These are phyloP conservation scores for Caenorhabditis sp. DNA, from an alignment of 2,888 invertebrate genomes.

Conservation along the genomic window DNA sequence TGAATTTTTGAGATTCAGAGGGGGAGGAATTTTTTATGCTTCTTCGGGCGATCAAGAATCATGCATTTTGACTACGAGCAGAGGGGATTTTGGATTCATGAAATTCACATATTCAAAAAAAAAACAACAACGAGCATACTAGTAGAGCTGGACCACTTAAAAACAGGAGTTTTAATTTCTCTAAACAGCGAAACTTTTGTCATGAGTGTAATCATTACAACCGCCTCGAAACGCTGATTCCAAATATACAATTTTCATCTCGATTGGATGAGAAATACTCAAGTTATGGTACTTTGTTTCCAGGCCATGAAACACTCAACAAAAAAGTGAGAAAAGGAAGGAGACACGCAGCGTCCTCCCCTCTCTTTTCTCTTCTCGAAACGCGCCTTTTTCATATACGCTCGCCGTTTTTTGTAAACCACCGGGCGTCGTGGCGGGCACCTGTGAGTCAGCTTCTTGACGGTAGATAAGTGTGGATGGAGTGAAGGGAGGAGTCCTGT, in stretches of 20 bases:
- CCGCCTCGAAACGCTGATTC: neutral
- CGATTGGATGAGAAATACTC: neutral
- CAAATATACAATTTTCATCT: neutral
- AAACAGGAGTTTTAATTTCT: no score
- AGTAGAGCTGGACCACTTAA: no score
- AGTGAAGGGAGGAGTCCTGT: conserved; percentile 74
- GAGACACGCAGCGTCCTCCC: neutral
- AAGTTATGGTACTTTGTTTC: neutral
- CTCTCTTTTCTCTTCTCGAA: neutral
- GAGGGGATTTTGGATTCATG: no score
- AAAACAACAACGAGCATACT: no score
- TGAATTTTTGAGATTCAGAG: no score
- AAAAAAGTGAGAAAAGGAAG: neutral
- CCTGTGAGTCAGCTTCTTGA: conserved; percentile 76
- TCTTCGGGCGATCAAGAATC: no score
- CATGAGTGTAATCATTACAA: neutral
- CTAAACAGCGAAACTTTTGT: no score
- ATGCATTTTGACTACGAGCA: no score
- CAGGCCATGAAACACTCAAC: neutral
- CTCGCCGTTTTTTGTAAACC: conserved; percentile 27
- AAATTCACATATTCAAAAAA: no score
- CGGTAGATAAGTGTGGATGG: conserved; percentile 73
- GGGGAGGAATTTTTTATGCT: no score
- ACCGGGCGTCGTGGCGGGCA: conserved; percentile 74
- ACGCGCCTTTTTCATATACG: conserved; percentile 8